Conservation (phyloP, 2,888 invertebrate genomes). For the Artemia sinica region DNA sequence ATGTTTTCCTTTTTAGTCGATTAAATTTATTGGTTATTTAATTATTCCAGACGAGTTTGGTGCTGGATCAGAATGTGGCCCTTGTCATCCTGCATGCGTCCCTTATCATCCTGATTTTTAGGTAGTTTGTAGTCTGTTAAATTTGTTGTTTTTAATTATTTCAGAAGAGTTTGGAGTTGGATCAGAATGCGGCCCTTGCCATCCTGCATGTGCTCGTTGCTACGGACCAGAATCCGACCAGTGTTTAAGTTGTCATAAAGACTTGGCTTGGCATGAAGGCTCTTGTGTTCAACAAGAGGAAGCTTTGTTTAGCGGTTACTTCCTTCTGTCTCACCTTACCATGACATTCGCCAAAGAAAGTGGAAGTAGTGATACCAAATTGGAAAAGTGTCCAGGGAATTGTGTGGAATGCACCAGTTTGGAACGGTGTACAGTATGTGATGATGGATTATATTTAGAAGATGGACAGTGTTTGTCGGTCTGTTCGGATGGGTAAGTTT, state of each 20-base stretch:
- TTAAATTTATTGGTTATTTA: background rate
- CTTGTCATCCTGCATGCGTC: constrained; percentile 54
- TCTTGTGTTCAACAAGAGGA: constrained; percentile 24
- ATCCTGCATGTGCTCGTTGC: constrained; percentile 52
- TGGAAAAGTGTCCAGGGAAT: constrained; percentile 9
- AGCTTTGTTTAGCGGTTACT: background rate
- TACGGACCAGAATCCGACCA: constrained; percentile 30
- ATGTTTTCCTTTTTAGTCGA: too few relatives aligned
- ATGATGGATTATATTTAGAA: constrained; percentile 55
- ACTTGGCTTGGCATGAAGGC: constrained; percentile 19
- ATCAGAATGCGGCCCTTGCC: constrained; percentile 43
- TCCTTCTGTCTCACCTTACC: background rate
- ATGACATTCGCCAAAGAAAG: background rate
- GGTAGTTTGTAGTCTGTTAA: too few relatives aligned
- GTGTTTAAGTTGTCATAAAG: constrained; percentile 18
- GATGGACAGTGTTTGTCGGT: constrained; percentile 63
- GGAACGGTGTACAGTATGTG: constrained; percentile 48
- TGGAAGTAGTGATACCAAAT: background rate
- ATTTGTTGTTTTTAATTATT: too few relatives aligned
- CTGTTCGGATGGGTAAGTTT: constrained; percentile 45
- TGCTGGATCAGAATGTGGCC: constrained; percentile 32
- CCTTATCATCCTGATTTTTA: constrained; percentile 53
- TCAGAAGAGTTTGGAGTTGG: background rate
- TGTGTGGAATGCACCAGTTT: constrained; percentile 4
- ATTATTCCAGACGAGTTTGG: constrained; percentile 1